phyloP scores from a whole-genome alignment of 1,140 invertebrate species.

The Drosophila dunni region DNA sequence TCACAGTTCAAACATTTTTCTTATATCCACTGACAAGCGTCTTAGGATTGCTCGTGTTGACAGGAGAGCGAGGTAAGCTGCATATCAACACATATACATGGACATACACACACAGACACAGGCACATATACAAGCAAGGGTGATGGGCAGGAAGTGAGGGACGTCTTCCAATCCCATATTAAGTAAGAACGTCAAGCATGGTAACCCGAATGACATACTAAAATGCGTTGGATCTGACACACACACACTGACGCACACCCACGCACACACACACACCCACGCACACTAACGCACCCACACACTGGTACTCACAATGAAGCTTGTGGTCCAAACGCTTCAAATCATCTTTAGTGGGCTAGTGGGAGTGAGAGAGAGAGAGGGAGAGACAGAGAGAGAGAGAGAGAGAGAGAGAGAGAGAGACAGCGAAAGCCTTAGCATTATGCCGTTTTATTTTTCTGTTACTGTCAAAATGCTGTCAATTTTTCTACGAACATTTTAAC shows the following conservation, averaged over 20 bases:
- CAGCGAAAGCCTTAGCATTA: constrained; percentile 17
- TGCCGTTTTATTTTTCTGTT: constrained; percentile 16
- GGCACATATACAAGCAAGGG: too few relatives aligned
- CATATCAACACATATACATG: constrained; percentile 28
- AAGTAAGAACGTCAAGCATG: constrained; percentile 52
- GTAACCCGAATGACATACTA: constrained; percentile 52
- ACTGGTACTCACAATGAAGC: constrained; percentile 41
- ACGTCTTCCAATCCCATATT: constrained; percentile 30
- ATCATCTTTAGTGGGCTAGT: constrained; percentile 4
- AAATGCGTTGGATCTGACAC: constrained; percentile 53
- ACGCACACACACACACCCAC: too few relatives aligned
- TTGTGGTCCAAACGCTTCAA: constrained; percentile 27
- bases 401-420: background rate
- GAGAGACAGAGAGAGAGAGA: constrained; percentile 7
- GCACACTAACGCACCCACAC: too few relatives aligned
- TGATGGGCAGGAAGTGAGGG: background rate
- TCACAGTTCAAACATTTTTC: constrained; percentile 54
- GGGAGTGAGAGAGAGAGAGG: constrained; percentile 14
- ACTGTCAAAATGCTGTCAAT: constrained; percentile 60
- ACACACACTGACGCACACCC: background rate
- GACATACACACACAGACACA: constrained; percentile 14
- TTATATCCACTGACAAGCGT: constrained; percentile 46
- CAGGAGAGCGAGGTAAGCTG: constrained; percentile 53
- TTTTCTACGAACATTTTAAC: constrained; percentile 55
- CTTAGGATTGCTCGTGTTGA: constrained; percentile 55